Percentiles rank a stretch among this genome's conserved stretches.
Conservation (phyloP, 2,888 invertebrate species). For the Hipparchia sbordonii region DNA sequence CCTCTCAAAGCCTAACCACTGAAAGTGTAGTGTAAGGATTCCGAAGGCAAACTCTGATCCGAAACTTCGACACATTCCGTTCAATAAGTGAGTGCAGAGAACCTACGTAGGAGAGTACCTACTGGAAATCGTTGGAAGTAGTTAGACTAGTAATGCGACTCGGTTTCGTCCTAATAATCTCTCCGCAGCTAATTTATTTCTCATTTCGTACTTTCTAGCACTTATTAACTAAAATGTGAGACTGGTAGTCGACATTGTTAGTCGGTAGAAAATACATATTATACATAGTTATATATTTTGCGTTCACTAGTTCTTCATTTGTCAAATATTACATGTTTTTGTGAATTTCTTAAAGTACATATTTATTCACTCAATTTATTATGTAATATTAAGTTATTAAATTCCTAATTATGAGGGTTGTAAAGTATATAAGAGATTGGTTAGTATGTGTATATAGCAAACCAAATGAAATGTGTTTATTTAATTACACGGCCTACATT, state of each 20-base stretch:
- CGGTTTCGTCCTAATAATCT: slow-evolving; percentile 76
- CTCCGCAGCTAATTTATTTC: slow-evolving; percentile 74
- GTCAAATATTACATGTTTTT: slow-evolving; percentile 66
- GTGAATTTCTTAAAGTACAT: slow-evolving; percentile 65
- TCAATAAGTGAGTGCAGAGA: slow-evolving; percentile 40
- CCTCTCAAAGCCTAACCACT: slow-evolving; percentile 69
- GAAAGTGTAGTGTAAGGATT: slow-evolving; percentile 76
- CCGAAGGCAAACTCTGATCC: slow-evolving; percentile 56
- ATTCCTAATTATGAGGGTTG: slow-evolving; percentile 74
- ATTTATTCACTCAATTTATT: slow-evolving; percentile 66
- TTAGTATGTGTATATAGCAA: slow-evolving; percentile 69
- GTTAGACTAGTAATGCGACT: slow-evolving; percentile 44
- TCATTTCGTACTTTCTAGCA: slow-evolving; percentile 78
- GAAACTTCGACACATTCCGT: slow-evolving; percentile 40
- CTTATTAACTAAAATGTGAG: slow-evolving; percentile 82
- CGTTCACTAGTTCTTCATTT: slow-evolving; percentile 72
- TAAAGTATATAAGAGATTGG: slow-evolving; percentile 65
- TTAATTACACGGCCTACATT: slow-evolving; percentile 72
- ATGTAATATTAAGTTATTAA: slow-evolving; percentile 66
- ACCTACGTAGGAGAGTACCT: slow-evolving; percentile 37
- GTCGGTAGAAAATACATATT: slow-evolving; percentile 70
- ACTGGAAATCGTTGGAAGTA: slow-evolving; percentile 26
- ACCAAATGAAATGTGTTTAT: slow-evolving; percentile 61
- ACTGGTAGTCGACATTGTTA: slow-evolving; percentile 83
- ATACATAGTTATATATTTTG: slow-evolving; percentile 70